A percentile compares a stretch with the other conserved stretches of the same genome.
Conservation (phyloP, 1,140 invertebrate genomes). For the Cyclargus thomasi region DNA sequence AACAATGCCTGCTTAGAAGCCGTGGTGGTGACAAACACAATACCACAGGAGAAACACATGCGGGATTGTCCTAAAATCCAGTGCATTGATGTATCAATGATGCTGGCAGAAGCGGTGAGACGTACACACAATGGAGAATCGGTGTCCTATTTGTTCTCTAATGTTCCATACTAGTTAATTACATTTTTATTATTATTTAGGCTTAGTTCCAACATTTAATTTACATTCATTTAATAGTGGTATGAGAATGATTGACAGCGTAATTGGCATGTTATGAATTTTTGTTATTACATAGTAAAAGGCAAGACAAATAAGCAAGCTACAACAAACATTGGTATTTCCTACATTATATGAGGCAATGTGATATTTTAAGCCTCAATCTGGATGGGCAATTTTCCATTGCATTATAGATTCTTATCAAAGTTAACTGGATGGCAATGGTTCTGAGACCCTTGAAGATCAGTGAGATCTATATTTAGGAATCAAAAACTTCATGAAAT, state of each 20-base stretch:
- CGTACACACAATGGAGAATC: slow-evolving; percentile 98
- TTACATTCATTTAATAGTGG: slow-evolving; percentile 8
- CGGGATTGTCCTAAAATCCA: slow-evolving; percentile 95
- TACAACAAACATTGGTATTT: too few species aligned
- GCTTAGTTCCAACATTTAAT: slow-evolving; percentile 29
- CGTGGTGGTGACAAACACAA: slow-evolving; percentile 99
- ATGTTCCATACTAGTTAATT: slow-evolving; percentile 88
- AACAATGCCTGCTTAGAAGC: slow-evolving; percentile 98
- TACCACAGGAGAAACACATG: slow-evolving; percentile 98
- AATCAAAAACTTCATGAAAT: too few species aligned
- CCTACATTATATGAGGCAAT: too few species aligned
- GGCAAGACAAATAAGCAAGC: neutral
- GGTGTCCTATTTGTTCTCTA: slow-evolving; percentile 96
- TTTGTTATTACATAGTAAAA: neutral
- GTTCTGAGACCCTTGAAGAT: too few species aligned
- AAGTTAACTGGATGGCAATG: too few species aligned
- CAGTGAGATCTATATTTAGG: too few species aligned
- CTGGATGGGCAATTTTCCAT: too few species aligned
- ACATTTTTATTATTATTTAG: slow-evolving; percentile 41
- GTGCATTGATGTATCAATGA: slow-evolving; percentile 99
- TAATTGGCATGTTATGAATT: neutral
- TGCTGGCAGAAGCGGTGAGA: slow-evolving; percentile 97
- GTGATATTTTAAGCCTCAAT: neutral
- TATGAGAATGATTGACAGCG: neutral
- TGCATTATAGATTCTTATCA: too few species aligned